Conservation (phyloP, 2,888 invertebrate species). For the Sisyra nigra region DNA sequence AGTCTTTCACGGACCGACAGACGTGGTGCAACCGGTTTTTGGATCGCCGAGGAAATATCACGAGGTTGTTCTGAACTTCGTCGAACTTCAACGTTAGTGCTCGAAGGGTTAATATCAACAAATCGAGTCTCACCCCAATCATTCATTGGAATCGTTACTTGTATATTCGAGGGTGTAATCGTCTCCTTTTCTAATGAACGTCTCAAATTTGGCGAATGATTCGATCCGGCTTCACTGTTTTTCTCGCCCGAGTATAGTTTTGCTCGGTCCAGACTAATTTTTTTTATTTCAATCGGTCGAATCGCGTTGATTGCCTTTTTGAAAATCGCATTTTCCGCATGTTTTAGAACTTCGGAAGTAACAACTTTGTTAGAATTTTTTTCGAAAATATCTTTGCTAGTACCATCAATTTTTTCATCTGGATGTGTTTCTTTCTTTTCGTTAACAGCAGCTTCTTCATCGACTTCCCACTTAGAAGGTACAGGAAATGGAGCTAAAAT, state of each 20-base stretch:
- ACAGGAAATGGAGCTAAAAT: slow-evolving; percentile 61
- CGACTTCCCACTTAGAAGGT: slow-evolving; percentile 79
- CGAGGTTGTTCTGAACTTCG: slow-evolving; percentile 17
- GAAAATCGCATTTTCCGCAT: slow-evolving; percentile 84
- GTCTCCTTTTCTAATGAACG: slow-evolving; percentile 13
- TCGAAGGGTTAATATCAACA: slow-evolving; percentile 27
- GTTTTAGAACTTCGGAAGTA: slow-evolving; percentile 74
- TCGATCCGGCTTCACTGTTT: slow-evolving; percentile 16
- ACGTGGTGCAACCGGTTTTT: slow-evolving; percentile 36
- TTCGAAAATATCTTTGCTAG: slow-evolving; percentile 24
- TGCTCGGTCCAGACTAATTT: slow-evolving; percentile 50
- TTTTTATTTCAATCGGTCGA: slow-evolving; percentile 59
- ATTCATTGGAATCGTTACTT: slow-evolving; percentile 35
- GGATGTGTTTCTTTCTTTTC: slow-evolving; percentile 29
- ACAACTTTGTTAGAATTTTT: slow-evolving; percentile 45
- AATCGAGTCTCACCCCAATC: slow-evolving; percentile 24
- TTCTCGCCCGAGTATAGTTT: slow-evolving; percentile 42
- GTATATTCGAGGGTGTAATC: slow-evolving; percentile 29
- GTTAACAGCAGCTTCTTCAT: slow-evolving; percentile 36
- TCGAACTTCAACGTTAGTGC: slow-evolving; percentile 11
- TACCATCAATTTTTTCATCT: slow-evolving; percentile 21
- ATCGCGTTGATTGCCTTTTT: slow-evolving; percentile 75
- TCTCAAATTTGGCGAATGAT: slow-evolving; percentile 12
- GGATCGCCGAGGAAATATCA: slow-evolving; percentile 13
- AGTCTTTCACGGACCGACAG: slow-evolving; percentile 65